A percentile compares a stretch with the other conserved stretches of the same genome.
Conservation (phyloP, 2,797 vertebrate species). For the Protonibea diacanthus region DNA sequence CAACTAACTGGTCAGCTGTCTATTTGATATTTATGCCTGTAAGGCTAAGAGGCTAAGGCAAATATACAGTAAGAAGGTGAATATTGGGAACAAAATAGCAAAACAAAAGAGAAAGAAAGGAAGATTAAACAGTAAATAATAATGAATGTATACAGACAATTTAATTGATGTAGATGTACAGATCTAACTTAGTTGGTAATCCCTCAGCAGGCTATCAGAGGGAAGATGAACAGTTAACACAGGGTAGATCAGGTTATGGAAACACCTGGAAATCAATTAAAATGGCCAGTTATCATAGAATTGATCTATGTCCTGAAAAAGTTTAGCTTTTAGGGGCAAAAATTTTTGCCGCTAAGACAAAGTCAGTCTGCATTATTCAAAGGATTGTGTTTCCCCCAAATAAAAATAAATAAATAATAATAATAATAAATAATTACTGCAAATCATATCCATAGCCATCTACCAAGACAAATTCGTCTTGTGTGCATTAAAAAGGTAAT, state of each 20-base stretch:
- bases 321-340: no score
- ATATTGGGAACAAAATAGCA: neutral
- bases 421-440: constrained; percentile 17
- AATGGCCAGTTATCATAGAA: no score
- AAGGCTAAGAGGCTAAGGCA: neutral
- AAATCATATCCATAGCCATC: constrained; percentile 5
- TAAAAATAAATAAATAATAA: neutral
- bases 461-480: constrained; percentile 13
- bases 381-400: constrained; percentile 7
- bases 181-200: neutral
- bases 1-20: neutral
- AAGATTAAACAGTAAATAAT: neutral
- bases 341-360: no score
- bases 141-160: neutral
- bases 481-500: constrained; percentile 23
- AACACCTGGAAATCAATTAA: no score
- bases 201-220: neutral
- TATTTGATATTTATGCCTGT: neutral
- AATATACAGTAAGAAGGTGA: neutral
- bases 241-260: no score
- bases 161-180: neutral
- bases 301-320: no score
- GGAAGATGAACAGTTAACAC: neutral
- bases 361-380: constrained; percentile 8
- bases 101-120: neutral